Evolutionary conservation across 1,140 invertebrate species (phyloP).

Genomic region (Aporrectodea caliginosa): DNA sequence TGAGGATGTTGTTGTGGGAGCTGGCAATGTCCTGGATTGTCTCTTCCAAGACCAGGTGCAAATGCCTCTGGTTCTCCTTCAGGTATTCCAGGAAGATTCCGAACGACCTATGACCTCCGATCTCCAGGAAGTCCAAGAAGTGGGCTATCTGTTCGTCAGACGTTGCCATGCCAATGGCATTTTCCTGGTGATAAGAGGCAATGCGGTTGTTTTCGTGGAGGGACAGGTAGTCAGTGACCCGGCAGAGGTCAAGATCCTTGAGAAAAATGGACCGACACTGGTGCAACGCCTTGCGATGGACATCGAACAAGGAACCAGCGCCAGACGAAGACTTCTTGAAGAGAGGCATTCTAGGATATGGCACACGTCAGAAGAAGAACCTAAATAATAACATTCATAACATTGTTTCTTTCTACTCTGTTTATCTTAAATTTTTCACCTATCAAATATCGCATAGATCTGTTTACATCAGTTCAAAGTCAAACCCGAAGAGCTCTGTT

Average conservation of each 20-base stretch:
- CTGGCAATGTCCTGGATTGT: conserved; percentile 6
- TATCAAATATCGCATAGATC: too few relatives aligned
- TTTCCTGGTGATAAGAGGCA: not conserved
- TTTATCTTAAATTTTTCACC: too few relatives aligned
- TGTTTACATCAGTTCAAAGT: too few relatives aligned
- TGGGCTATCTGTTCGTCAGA: not conserved
- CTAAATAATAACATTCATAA: too few relatives aligned
- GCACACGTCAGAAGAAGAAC: too few relatives aligned
- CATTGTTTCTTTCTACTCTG: too few relatives aligned
- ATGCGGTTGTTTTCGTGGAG: not conserved
- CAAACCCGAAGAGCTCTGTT: too few relatives aligned
- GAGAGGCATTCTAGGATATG: too few relatives aligned
- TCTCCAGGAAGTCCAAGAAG: conserved; percentile 26
- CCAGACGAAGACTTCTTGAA: not conserved
- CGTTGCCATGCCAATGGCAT: not conserved
- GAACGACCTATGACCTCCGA: conserved; percentile 15
- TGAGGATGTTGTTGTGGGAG: not conserved
- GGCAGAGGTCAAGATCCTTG: not conserved
- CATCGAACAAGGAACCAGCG: not conserved
- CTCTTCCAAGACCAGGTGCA: conserved; percentile 23
- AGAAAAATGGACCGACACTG: not conserved
- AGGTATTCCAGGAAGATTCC: conserved; percentile 27
- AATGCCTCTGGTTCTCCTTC: conserved; percentile 23
- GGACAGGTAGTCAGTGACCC: not conserved
- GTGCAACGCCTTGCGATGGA: not conserved